phyloP scores from a whole-genome alignment of 2,888 invertebrate species.

The Napeogenes sylphis region DNA sequence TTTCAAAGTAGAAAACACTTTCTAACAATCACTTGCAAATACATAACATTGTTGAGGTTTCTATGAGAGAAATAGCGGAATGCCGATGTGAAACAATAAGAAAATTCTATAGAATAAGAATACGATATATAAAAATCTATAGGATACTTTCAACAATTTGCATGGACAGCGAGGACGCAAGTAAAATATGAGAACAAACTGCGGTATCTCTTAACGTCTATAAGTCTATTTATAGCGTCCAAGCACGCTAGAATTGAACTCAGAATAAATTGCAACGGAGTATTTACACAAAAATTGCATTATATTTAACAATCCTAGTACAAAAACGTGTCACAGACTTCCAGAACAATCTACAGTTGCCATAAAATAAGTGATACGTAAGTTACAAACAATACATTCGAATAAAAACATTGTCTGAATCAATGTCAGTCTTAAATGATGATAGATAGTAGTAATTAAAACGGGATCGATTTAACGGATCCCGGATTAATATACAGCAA shows the following conservation, averaged over 20 bases:
- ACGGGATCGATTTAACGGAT: slow-evolving; percentile 60
- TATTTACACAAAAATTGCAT: slow-evolving; percentile 19
- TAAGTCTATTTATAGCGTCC: slow-evolving; percentile 33
- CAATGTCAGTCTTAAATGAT: slow-evolving; percentile 50
- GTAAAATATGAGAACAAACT: slow-evolving; percentile 28
- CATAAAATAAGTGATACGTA: slow-evolving; percentile 16
- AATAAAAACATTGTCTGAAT: slow-evolving; percentile 24
- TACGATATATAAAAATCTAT: slow-evolving; percentile 23
- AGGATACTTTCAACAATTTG: slow-evolving; percentile 40
- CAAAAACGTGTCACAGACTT: slow-evolving; percentile 18
- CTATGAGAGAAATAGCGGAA: slow-evolving; percentile 42
- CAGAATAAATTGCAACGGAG: slow-evolving; percentile 15
- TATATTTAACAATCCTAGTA: slow-evolving; percentile 18
- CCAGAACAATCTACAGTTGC: slow-evolving; percentile 20
- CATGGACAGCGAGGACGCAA: slow-evolving; percentile 40
- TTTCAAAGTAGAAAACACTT: slow-evolving; percentile 38
- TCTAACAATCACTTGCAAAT: slow-evolving; percentile 51
- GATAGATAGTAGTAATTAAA: slow-evolving; percentile 37
- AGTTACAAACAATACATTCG: slow-evolving; percentile 13
- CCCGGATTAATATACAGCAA: slow-evolving; percentile 9
- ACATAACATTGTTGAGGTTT: slow-evolving; percentile 42
- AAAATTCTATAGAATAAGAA: slow-evolving; percentile 35
- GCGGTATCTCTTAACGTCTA: slow-evolving; percentile 26
- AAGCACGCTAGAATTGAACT: slow-evolving; percentile 18
- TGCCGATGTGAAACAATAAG: slow-evolving; percentile 48